Conservation (phyloP, 1,140 invertebrate species). For the Ganaspis sp. region DNA sequence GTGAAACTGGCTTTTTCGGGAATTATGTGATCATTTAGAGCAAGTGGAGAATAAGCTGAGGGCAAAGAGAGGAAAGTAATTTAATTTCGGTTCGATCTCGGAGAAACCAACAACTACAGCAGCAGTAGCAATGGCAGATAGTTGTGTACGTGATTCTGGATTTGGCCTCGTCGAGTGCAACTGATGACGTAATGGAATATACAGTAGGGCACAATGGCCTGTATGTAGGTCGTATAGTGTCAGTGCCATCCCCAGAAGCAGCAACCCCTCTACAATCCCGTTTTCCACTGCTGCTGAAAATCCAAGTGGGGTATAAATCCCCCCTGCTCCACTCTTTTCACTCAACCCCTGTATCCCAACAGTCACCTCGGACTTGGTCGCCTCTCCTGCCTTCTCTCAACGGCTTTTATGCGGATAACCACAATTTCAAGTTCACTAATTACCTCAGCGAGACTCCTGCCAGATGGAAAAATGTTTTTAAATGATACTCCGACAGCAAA, state of each 20-base stretch:
- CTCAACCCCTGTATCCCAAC: constrained; percentile 16
- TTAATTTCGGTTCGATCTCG: constrained; percentile 7
- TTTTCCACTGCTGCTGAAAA: constrained; percentile 51
- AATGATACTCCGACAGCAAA: neutral
- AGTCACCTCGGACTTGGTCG: constrained; percentile 8
- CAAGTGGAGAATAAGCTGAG: neutral
- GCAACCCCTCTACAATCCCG: constrained; percentile 49
- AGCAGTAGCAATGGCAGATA: neutral
- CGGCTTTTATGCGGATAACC: constrained; percentile 10
- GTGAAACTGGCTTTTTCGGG: too few species aligned
- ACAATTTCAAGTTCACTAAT: constrained; percentile 33
- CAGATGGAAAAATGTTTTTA: constrained; percentile 10
- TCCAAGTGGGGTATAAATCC: constrained; percentile 27
- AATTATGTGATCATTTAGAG: neutral
- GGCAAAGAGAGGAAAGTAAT: neutral
- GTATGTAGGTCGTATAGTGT: constrained; percentile 67
- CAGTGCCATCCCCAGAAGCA: constrained; percentile 61
- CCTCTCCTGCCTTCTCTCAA: neutral
- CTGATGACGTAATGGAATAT: constrained; percentile 63
- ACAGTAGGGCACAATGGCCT: constrained; percentile 63
- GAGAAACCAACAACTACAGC: neutral
- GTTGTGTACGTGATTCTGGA: constrained; percentile 53
- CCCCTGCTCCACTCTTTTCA: constrained; percentile 1
- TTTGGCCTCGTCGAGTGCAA: constrained; percentile 57
- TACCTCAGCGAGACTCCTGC: neutral